These are phyloP conservation scores for Gouania willdenowi DNA, from an alignment of 2,797 vertebrate genomes.

Conservation along the genomic window DNA sequence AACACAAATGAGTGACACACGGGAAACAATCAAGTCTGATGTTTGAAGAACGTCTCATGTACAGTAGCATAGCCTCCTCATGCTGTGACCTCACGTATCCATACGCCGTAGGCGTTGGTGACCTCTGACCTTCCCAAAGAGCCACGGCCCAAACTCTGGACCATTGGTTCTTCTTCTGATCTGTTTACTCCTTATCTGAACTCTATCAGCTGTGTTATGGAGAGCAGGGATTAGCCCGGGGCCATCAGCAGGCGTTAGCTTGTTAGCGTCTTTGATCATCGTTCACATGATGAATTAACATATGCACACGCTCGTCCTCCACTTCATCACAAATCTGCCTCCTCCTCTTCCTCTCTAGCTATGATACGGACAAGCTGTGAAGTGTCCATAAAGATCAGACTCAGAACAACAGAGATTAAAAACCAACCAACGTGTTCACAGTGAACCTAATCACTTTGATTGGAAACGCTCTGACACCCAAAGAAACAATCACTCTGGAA, in stretches of 20 bases:
- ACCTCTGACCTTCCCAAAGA: constrained; percentile 61
- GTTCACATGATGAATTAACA: constrained; percentile 81
- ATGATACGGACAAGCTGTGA: too few relatives aligned
- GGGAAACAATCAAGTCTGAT: too few relatives aligned
- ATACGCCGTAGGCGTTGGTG: constrained; percentile 31
- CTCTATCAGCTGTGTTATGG: constrained; percentile 70
- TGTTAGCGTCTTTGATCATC: constrained; percentile 85
- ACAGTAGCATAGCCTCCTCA: too few relatives aligned
- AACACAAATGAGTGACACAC: constrained; percentile 67
- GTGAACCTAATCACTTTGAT: too few relatives aligned
- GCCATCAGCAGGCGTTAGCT: constrained; percentile 83
- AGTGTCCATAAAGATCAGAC: too few relatives aligned
- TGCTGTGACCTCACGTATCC: constrained; percentile 42
- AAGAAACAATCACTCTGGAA: too few relatives aligned
- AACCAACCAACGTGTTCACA: too few relatives aligned
- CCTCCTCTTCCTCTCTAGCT: constrained; percentile 22
- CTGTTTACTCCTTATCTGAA: constrained; percentile 72
- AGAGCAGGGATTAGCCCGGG: constrained; percentile 77
- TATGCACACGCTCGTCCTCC: constrained; percentile 78
- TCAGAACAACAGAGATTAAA: too few relatives aligned
- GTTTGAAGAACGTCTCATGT: too few relatives aligned
- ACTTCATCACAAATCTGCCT: constrained; percentile 75
- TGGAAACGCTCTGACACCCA: too few relatives aligned
- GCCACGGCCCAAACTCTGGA: constrained; percentile 44
- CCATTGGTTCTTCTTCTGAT: constrained; percentile 77